Evolutionary conservation across 2,113 vertebrate species (phyloP).

Genomic region (Illadopsis cleaveri): DNA sequence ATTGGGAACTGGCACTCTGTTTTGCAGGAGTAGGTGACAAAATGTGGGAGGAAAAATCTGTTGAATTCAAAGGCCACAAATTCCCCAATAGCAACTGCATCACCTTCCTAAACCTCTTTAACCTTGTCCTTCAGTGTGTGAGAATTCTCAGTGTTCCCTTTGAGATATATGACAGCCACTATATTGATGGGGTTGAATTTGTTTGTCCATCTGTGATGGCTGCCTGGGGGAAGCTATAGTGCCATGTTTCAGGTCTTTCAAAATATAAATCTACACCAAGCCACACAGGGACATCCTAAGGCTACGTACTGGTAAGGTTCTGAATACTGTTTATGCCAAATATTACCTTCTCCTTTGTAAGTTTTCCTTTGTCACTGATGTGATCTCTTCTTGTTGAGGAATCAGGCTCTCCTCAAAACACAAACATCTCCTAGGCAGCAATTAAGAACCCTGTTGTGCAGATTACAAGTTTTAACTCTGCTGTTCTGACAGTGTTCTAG

Average conservation of each 20-base stretch:
- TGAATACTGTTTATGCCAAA: background rate
- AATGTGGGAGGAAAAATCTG: background rate
- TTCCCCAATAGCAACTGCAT: background rate
- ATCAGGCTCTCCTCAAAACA: background rate
- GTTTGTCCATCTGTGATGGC: background rate
- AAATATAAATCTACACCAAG: background rate
- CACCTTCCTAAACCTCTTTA: background rate
- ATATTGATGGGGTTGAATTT: background rate
- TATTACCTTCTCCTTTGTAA: background rate
- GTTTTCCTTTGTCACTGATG: background rate
- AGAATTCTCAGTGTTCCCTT: background rate
- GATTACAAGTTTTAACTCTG: background rate
- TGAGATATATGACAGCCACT: background rate
- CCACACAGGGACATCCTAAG: background rate
- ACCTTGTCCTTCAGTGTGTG: background rate
- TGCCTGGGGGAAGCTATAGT: background rate
- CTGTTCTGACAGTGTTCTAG: background rate
- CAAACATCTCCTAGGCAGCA: background rate
- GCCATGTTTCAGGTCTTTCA: background rate
- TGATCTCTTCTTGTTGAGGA: background rate
- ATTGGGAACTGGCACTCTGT: background rate
- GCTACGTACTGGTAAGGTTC: background rate
- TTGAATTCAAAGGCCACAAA: background rate
- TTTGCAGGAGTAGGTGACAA: background rate
- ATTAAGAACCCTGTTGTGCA: background rate